These are phyloP conservation scores for Germaria angustata DNA, from an alignment of 2,888 invertebrate species.

Conservation along the genomic window DNA sequence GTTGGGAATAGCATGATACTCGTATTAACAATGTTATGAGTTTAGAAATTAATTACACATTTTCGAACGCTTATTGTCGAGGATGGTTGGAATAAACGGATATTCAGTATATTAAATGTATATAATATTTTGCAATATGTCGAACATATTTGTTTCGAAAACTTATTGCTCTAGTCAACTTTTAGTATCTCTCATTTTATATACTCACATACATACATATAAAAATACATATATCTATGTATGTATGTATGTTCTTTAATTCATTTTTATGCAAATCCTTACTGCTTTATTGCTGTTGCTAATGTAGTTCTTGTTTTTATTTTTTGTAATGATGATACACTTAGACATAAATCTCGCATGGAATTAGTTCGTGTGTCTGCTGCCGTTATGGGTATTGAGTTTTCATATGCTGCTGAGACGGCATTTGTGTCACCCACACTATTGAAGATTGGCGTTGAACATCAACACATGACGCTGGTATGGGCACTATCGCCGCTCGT, in stretches of 20 bases:
- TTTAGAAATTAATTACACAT: too few species aligned
- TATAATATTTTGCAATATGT: too few species aligned
- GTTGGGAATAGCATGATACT: too few species aligned
- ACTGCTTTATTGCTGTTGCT: not conserved
- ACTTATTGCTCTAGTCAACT: too few species aligned
- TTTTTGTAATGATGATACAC: slow-evolving; percentile 64
- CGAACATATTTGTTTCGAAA: too few species aligned
- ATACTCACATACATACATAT: too few species aligned
- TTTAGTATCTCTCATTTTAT: too few species aligned
- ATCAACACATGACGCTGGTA: slow-evolving; percentile 95
- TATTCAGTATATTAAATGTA: too few species aligned
- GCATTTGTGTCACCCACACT: slow-evolving; percentile 97
- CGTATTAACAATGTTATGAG: too few species aligned
- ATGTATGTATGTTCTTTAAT: not conserved
- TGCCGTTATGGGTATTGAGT: slow-evolving; percentile 98
- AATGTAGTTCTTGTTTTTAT: not conserved
- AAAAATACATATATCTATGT: too few species aligned
- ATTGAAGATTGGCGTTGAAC: slow-evolving; percentile 94
- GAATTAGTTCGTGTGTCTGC: slow-evolving; percentile 94
- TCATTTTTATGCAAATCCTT: not conserved
- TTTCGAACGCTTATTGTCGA: too few species aligned
- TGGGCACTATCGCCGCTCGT: slow-evolving; percentile 97
- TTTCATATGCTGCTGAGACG: slow-evolving; percentile 98
- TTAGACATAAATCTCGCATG: slow-evolving; percentile 87
- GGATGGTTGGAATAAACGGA: too few species aligned